phyloP scores from a whole-genome alignment of 2,888 invertebrate species.

The Pollenia angustigena region DNA sequence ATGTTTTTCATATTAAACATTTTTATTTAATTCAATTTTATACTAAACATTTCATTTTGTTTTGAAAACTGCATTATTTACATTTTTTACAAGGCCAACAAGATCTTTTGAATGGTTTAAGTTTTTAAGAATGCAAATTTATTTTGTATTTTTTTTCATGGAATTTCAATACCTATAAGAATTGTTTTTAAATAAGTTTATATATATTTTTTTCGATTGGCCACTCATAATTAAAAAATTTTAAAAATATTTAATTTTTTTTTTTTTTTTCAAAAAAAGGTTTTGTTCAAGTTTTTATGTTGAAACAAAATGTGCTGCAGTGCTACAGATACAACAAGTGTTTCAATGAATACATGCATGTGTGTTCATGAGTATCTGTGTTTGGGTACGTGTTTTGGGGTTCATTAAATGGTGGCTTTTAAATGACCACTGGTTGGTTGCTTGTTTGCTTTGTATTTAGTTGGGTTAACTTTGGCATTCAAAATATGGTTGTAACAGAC shows the following conservation, averaged over 20 bases:
- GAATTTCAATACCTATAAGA: constrained; percentile 34
- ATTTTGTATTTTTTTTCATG: neutral
- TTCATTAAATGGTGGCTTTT: constrained; percentile 49
- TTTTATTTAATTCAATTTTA: neutral
- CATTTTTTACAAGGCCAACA: constrained; percentile 69
- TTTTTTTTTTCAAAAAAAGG: neutral
- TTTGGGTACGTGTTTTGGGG: constrained; percentile 10
- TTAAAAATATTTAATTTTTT: constrained; percentile 5
- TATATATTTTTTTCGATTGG: constrained; percentile 7
- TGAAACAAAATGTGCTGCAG: constrained; percentile 18
- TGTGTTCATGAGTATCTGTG: neutral
- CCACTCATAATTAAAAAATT: constrained; percentile 56
- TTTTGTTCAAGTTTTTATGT: constrained; percentile 48
- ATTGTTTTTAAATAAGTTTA: constrained; percentile 51
- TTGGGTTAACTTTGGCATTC: constrained; percentile 72
- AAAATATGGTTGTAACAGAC: constrained; percentile 56
- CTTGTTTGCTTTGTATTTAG: constrained; percentile 52
- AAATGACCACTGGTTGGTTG: constrained; percentile 51
- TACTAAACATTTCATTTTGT: neutral
- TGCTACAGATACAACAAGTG: constrained; percentile 49
- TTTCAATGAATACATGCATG: neutral
- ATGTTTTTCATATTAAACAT: neutral
- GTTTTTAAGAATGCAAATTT: constrained; percentile 49
- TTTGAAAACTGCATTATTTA: constrained; percentile 59
- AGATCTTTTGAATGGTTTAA: constrained; percentile 56